Conservation (phyloP, 2,113 vertebrate species). For the Chrysemys picta region DNA sequence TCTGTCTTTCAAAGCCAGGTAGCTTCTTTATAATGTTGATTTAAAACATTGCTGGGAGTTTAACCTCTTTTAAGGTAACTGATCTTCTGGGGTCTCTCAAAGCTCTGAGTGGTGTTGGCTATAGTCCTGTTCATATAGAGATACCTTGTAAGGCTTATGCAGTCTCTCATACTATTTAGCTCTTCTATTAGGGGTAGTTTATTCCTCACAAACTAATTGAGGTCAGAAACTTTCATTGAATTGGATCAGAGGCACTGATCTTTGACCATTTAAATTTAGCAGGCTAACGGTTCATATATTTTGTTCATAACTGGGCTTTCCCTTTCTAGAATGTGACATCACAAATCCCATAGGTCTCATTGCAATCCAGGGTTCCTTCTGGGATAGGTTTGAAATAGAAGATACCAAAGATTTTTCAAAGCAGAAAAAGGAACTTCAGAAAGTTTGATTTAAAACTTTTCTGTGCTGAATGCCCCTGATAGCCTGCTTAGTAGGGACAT, state of each 20-base stretch:
- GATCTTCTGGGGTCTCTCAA: neutral
- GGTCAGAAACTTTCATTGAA: neutral
- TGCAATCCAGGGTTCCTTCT: neutral
- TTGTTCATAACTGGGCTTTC: neutral
- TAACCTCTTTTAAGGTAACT: neutral
- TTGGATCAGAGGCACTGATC: neutral
- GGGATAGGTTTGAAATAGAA: neutral
- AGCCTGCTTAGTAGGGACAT: neutral
- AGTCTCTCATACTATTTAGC: neutral
- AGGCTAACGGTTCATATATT: neutral
- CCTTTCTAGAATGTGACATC: neutral
- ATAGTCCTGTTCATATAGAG: neutral
- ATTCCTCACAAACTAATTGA: neutral
- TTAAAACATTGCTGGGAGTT: neutral
- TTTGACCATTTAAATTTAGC: neutral
- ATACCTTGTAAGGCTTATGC: neutral
- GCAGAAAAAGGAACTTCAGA: neutral
- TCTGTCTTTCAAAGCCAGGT: constrained; percentile 99
- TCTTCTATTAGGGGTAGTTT: neutral
- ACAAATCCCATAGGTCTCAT: neutral
- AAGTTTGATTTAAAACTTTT: neutral
- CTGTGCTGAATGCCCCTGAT: neutral
- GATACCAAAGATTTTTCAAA: neutral
- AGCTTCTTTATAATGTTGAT: constrained; percentile 39
- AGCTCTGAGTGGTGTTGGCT: neutral